Base-by-base conservation (phyloP, 1,140 invertebrate species). In the Neodiprion virginianus region DNA sequence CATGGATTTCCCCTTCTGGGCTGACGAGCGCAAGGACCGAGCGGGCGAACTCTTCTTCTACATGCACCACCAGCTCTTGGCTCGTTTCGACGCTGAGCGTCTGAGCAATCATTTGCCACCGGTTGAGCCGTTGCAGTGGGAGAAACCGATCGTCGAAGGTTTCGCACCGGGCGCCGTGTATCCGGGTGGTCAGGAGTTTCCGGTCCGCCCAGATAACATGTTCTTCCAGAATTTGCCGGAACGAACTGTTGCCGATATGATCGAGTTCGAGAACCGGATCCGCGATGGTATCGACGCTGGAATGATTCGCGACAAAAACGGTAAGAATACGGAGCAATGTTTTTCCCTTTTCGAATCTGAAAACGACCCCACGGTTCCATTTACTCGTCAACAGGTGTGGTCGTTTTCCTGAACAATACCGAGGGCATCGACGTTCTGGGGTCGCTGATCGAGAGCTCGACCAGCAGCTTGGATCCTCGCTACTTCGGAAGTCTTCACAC, bases 401-500 rank as follows among this genome's bases (percentile, higher is more conserved):
- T 40, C 28, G 28, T 40, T 40, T 40, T 74, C 78, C 76, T 67
- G 84, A 86, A 69, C 85, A 86, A 70, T 77, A 75, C 61, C 81
- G 81, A 23, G 82, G 84, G 73, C 68, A 93, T 93, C 67, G 92
- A 94, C 77, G 90, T 90, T 9, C 83, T 94, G 47, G 93, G 92
- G 67, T 91, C 93, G 79, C 88, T 93, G 76, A 76, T 94, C 7
- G 93, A 94, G 82, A 83, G 91, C 1, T 89, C 88, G 49, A 83
- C 88, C 9, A 81, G 92, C 11, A 90, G 90, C 0, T 85, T 89
- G 0, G 93, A 94, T 79, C 81, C 75, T 2, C 87, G 90, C 12
- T 88, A 90, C 48, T 94, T 94, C 78, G 93, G 93, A 67, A 89
- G 90, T 74, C 77, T 91, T 7, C 93, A 94, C 79, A 94, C 94